phyloP scores from a whole-genome alignment of 2,888 invertebrate genomes.

The Alitta virens region DNA sequence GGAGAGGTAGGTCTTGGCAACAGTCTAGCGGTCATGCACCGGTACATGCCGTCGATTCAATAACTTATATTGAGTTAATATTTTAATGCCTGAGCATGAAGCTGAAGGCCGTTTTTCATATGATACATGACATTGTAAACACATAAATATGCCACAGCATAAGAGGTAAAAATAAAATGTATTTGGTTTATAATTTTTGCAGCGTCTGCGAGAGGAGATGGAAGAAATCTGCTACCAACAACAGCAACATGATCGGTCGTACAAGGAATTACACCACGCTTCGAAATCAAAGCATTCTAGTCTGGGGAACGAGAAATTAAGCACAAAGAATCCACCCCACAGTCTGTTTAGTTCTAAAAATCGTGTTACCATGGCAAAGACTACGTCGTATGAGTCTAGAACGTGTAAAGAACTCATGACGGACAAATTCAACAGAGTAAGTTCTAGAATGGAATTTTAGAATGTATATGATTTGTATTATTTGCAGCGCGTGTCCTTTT shows the following conservation, averaged over 20 bases:
- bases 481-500: no score
- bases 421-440: constrained; percentile 77
- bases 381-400: constrained; percentile 75
- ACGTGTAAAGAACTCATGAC: constrained; percentile 79
- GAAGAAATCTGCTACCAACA: constrained; percentile 56
- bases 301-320: constrained; percentile 49
- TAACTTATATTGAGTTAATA: no score
- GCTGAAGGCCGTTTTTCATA: no score
- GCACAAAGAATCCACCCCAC: constrained; percentile 47
- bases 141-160: no score
- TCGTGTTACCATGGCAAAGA: constrained; percentile 10
- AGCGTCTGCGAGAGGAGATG: constrained; percentile 48
- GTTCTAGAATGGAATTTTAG: no score
- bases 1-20: constrained; percentile 57
- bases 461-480: no score
- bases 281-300: constrained; percentile 29
- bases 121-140: no score
- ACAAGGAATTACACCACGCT: constrained; percentile 35
- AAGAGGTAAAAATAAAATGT: no score
- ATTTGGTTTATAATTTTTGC: no score
- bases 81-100: no score
- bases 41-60: no score
- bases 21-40: no score
- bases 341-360: constrained; percentile 14
- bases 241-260: constrained; percentile 49